Conservation (phyloP, 2,797 vertebrate genomes). For the Microchirus variegatus region DNA sequence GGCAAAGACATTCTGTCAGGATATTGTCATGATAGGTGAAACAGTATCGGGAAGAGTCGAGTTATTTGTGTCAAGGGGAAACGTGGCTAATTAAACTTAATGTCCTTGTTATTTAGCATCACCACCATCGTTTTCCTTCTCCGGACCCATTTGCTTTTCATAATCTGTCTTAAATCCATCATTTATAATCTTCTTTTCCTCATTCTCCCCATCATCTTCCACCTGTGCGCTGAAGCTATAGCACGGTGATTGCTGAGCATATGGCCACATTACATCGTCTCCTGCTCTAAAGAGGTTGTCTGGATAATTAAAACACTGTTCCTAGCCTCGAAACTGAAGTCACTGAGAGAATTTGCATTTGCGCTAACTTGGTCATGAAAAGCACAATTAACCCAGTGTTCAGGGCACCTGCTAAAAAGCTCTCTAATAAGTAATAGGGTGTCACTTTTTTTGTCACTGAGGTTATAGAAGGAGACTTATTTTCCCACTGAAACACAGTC, state of each 20-base stretch:
- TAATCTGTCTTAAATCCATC: background rate
- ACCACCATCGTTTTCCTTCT: no score
- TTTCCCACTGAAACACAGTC: constrained; percentile 7
- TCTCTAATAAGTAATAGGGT: constrained; percentile 36
- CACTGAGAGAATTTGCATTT: constrained; percentile 39
- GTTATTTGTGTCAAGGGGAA: constrained; percentile 4
- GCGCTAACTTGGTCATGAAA: constrained; percentile 47
- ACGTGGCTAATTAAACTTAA: background rate
- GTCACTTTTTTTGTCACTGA: background rate
- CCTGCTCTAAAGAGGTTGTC: constrained; percentile 37
- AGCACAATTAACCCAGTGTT: constrained; percentile 51
- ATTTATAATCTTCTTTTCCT: background rate
- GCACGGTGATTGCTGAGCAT: constrained; percentile 35
- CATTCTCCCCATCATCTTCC: constrained; percentile 1
- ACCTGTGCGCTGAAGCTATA: constrained; percentile 28
- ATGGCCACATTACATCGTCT: constrained; percentile 11
- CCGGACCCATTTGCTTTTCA: background rate
- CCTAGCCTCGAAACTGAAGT: constrained; percentile 29
- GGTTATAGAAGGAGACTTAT: background rate
- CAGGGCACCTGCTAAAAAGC: constrained; percentile 32
- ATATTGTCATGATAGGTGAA: constrained; percentile 13
- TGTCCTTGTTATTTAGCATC: no score
- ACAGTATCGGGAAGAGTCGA: constrained; percentile 9
- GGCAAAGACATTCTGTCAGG: constrained; percentile 13
- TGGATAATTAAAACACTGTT: constrained; percentile 61